These are phyloP conservation scores for Acipenser ruthenus DNA, from an alignment of 2,797 vertebrate species.

Conservation along the genomic window DNA sequence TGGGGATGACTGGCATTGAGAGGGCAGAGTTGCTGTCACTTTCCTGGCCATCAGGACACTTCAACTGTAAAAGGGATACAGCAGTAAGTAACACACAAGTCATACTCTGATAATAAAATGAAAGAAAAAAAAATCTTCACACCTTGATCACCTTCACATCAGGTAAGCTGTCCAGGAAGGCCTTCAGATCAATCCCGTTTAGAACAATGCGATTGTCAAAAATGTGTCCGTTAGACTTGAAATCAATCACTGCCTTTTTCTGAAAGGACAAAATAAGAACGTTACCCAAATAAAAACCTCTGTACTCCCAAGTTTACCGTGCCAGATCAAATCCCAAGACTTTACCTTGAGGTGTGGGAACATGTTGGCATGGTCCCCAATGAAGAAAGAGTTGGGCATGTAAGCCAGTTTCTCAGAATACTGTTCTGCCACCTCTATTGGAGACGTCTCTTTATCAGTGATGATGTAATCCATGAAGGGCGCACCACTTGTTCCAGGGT, in stretches of 20 bases:
- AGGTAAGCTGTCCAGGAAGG: conserved; percentile 92
- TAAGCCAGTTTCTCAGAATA: conserved; percentile 97
- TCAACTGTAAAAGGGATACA: conserved; percentile 66
- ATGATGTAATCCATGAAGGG: conserved; percentile 98
- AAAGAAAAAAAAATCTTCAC: conserved; percentile 23
- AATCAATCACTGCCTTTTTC: conserved; percentile 99
- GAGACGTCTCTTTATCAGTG: conserved; percentile 92
- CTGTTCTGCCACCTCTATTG: conserved; percentile 85
- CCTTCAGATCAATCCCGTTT: conserved; percentile 95
- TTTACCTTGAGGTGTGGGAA: conserved; percentile 95
- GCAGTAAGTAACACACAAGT: conserved; percentile 2
- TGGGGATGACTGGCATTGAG: conserved; percentile 95
- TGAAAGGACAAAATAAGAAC: conserved; percentile 32
- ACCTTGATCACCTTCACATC: conserved; percentile 98
- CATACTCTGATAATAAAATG: conserved; percentile 11
- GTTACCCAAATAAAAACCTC: neutral
- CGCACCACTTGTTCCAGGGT: conserved; percentile 94
- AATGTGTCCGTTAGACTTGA: conserved; percentile 97
- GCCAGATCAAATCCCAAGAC: neutral
- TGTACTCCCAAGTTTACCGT: neutral
- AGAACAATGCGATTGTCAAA: conserved; percentile 97
- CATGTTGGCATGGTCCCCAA: conserved; percentile 98
- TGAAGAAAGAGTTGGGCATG: conserved; percentile 97
- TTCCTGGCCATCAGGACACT: conserved; percentile 83
- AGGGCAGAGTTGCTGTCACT: conserved; percentile 77